Base-by-base conservation (phyloP, 2,797 vertebrate species). In the Acipenser oxyrinchus region DNA sequence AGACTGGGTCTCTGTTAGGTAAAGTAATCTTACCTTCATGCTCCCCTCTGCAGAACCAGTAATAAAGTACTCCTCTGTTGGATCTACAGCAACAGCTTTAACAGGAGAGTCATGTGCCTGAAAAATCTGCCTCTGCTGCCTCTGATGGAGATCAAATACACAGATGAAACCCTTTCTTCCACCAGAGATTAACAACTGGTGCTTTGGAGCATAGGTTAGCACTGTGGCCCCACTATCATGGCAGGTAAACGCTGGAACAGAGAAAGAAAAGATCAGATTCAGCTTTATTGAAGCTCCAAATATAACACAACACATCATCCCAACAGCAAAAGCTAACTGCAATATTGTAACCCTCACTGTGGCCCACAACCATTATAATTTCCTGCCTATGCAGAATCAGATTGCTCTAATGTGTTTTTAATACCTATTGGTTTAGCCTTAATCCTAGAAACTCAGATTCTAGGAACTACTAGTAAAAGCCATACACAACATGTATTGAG, bases 31-130 rank as follows among this genome's bases (percentile, higher is more conserved):
- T 85, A 99, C 97, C 96, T 96, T 99, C 73, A 99, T 94, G 83
- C 92, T 99, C 73, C 97, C 97, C 85, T 99, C 97, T 0, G 97
- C 93, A 53, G 96, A 99, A 71, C 97, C 96, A 53, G 96, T 99
- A 80, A 97, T 91, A 70, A 99, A 95, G 77, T 92, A 94, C 75
- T 93, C 90, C 77, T 98, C 96, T 0, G 91, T 91, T 65, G 92
- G 82, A 76, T 95, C 92, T 11, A 98, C 80, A 37, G 94, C 92
- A 80, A 99, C 86, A 0, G 97, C 96, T 84, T 98, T 99, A 69
- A 99, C 84, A 6, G 95, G 87, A 1, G 96, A 99, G 85, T 99
- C 96, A 53, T 99, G 96, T 70, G 94, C 96, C 88, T 95, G 97
- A 77, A 99, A 95, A 77, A 91, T 89, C 71, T 96, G 95, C 1